Percentiles rank a stretch among this genome's conserved stretches.
phyloP scores from a whole-genome alignment of 2,113 vertebrate genomes.

The Seriola quinqueradiata region DNA sequence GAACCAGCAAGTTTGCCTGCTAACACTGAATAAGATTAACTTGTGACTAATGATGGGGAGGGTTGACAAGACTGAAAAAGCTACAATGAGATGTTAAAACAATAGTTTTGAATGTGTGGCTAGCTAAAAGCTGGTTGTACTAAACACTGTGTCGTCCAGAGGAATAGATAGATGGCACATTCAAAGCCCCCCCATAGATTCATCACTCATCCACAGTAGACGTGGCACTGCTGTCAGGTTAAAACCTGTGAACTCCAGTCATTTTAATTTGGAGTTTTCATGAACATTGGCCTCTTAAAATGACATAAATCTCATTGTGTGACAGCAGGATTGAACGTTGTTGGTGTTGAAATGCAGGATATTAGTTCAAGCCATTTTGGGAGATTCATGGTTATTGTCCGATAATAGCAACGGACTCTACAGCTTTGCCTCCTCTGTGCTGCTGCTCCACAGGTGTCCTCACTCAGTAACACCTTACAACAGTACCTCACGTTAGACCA shows the following conservation, averaged over 20 bases:
- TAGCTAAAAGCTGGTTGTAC: constrained; percentile 1
- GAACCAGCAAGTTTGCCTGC: constrained; percentile 32
- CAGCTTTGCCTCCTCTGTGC: constrained; percentile 37
- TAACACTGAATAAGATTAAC: constrained; percentile 33
- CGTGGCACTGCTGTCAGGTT: constrained; percentile 7
- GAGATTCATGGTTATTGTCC: constrained; percentile 7
- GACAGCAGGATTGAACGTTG: not conserved
- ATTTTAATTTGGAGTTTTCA: not conserved
- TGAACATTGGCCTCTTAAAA: not conserved
- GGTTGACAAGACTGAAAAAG: not conserved
- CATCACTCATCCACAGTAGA: not conserved
- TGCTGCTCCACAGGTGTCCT: constrained; percentile 52
- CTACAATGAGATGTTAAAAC: not conserved
- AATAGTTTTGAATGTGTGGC: constrained; percentile 5
- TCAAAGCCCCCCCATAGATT: not conserved
- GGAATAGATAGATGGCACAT: not conserved
- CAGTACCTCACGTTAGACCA: constrained; percentile 63
- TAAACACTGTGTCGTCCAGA: not conserved
- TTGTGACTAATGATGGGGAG: constrained; percentile 5
- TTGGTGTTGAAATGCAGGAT: not conserved
- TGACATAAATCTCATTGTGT: not conserved
- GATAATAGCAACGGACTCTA: not conserved
- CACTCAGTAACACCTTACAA: constrained; percentile 54
- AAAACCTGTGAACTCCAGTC: not conserved
- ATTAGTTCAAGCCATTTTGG: not conserved